These are phyloP conservation scores for Ectobius pallidus DNA, from an alignment of 2,888 invertebrate species.

Conservation along the genomic window DNA sequence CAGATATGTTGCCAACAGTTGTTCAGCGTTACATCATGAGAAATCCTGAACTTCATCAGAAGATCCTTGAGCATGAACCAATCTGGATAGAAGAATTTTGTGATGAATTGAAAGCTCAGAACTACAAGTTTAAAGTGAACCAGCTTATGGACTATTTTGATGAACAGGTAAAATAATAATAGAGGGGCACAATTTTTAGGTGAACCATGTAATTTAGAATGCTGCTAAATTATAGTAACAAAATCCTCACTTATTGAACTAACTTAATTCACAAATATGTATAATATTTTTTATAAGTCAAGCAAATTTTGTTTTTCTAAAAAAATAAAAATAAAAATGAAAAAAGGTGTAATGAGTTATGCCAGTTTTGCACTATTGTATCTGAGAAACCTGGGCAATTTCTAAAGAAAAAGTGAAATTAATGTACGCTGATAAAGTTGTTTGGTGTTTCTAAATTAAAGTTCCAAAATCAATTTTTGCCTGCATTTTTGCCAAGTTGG, in stretches of 20 bases:
- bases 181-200: not conserved
- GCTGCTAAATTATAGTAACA: not conserved
- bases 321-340: not conserved
- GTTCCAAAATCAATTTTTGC: too few species aligned
- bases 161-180: conserved; percentile 54
- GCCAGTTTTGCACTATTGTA: too few species aligned
- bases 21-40: conserved; percentile 50
- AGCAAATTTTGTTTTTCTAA: not conserved
- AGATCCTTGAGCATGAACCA: conserved; percentile 59
- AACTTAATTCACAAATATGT: not conserved
- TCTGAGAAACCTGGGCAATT: not conserved
- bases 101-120: conserved; percentile 53
- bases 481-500: too few species aligned
- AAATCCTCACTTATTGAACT: not conserved
- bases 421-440: too few species aligned
- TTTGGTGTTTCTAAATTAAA: too few species aligned
- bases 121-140: conserved; percentile 55
- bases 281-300: too few species aligned
- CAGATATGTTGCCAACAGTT: conserved; percentile 36
- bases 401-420: too few species aligned
- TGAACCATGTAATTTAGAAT: not conserved
- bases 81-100: conserved; percentile 57
- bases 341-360: not conserved
- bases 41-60: conserved; percentile 54
- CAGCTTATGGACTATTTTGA: conserved; percentile 59